Base-by-base conservation (phyloP, 1,140 invertebrate genomes). In the Neuroterus valhalla region DNA sequence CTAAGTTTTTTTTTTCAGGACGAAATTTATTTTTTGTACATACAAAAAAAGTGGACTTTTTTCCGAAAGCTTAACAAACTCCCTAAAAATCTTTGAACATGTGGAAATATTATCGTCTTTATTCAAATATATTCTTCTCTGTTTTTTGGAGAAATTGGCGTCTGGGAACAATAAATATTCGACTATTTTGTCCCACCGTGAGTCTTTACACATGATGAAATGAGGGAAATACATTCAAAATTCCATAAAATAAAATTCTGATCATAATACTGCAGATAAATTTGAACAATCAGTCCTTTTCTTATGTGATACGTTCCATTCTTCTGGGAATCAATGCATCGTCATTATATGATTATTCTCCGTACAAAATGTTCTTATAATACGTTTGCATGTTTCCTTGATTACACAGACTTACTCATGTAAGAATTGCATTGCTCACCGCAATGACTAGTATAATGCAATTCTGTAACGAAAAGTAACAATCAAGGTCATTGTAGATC, bases 371-470 rank as follows among this genome's bases (percentile, higher is more conserved):
- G 42, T 6, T 72, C 70, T 71, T 78, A 78, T 78, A 78, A 78
- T 78, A 76, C 75, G 79, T 74, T 75, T 75, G 42, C 55, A 50
- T 77, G 48, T 62, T 76, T 77, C 74, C 66, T 78, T 81, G 75
- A 81, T 81, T 78, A 72, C 71, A 72, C 68, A 44, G 77, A 77
- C 55, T 81, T 81, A 81, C 77, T 81, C 79, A 81, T 70, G 5
- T 38, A 38, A 81, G 78, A 81, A 81, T 81, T 81, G 75, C 79
- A 68, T 50, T 66, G 75, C 68, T 75, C 72, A 73, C 50, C 68
- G 74, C 76, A 66, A 78, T 78, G 71, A 70, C 48, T 68, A 19
- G 38, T 44, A 72, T 74, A 78, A 75, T 78, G 66, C 23, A 68
- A 66, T 70, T 76, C 72, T 76, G 76, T 76, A 76, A 76, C 79